These are phyloP conservation scores for Lasioglossum vierecki DNA, from an alignment of 2,888 invertebrate species.

Conservation along the genomic window DNA sequence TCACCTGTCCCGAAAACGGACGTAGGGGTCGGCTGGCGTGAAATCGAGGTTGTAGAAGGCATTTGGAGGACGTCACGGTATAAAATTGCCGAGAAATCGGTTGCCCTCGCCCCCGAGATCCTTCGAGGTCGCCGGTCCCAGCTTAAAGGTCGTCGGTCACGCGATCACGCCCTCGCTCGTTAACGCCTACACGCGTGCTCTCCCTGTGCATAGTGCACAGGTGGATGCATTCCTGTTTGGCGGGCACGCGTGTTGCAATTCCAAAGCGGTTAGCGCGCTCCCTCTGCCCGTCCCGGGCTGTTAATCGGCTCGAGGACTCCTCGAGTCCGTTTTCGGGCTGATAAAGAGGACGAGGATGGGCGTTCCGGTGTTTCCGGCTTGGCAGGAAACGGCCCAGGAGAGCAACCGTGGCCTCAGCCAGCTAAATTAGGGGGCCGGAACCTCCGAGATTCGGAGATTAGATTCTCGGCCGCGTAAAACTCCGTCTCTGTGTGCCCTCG, in stretches of 20 bases:
- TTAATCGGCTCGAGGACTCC: conserved; percentile 61
- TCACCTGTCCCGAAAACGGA: neutral
- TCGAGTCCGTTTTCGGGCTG: conserved; percentile 42
- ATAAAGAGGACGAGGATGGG: conserved; percentile 56
- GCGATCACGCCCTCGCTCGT: conserved; percentile 66
- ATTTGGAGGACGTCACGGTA: neutral
- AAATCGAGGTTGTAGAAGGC: too few relatives aligned
- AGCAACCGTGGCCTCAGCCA: conserved; percentile 1
- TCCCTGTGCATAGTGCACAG: conserved; percentile 26
- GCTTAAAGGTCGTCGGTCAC: conserved; percentile 62
- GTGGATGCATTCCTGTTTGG: conserved; percentile 43
- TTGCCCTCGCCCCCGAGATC: neutral
- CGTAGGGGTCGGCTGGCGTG: neutral
- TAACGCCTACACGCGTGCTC: conserved; percentile 55
- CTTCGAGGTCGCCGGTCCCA: neutral
- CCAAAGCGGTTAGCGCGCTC: conserved; percentile 54
- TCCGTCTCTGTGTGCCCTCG: neutral
- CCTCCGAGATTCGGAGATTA: conserved; percentile 46
- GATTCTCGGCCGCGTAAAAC: neutral
- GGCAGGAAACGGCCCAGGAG: conserved; percentile 46
- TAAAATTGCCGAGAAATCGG: conserved; percentile 10
- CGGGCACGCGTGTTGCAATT: conserved; percentile 50
- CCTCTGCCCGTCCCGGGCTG: conserved; percentile 25
- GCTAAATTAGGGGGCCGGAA: conserved; percentile 40
- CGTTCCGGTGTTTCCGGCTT: conserved; percentile 51